phyloP scores from a whole-genome alignment of 1,140 invertebrate species.

The Drosophila triauraria region DNA sequence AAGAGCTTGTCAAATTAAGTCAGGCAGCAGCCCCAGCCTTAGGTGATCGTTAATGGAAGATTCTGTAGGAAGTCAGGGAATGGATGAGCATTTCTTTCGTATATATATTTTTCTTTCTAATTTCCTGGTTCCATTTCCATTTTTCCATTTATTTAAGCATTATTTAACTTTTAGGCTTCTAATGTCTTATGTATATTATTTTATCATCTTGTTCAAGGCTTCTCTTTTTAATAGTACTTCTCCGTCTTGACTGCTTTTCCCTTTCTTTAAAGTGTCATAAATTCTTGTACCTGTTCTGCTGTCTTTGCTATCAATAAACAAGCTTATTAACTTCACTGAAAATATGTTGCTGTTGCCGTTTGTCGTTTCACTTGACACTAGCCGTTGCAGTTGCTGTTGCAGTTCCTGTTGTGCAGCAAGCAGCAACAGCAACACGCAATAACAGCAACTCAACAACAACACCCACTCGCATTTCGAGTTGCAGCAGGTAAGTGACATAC shows the following conservation, averaged over 20 bases:
- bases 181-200: too few species aligned
- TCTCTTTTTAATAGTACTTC: too few species aligned
- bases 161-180: too few species aligned
- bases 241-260: not conserved
- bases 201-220: too few species aligned
- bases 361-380: constrained; percentile 71
- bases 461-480: constrained; percentile 45
- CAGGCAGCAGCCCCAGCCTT: not conserved
- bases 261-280: constrained; percentile 28
- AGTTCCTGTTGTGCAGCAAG: constrained; percentile 35
- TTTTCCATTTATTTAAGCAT: too few species aligned
- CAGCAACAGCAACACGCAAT: constrained; percentile 61
- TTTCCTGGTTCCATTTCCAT: not conserved
- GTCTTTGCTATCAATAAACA: constrained; percentile 56
- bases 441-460: constrained; percentile 59
- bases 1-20: constrained; percentile 47
- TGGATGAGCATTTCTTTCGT: constrained; percentile 8
- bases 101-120: not conserved
- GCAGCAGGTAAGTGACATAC: constrained; percentile 31
- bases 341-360: constrained; percentile 47
- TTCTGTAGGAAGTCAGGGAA: constrained; percentile 12
- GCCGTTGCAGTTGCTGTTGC: constrained; percentile 48
- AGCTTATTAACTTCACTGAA: constrained; percentile 69
- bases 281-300: constrained; percentile 24
- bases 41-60: constrained; percentile 32